These are phyloP conservation scores for Lethenteron camtschaticum DNA, from an alignment of 2,113 vertebrate genomes.

Conservation along the genomic window DNA sequence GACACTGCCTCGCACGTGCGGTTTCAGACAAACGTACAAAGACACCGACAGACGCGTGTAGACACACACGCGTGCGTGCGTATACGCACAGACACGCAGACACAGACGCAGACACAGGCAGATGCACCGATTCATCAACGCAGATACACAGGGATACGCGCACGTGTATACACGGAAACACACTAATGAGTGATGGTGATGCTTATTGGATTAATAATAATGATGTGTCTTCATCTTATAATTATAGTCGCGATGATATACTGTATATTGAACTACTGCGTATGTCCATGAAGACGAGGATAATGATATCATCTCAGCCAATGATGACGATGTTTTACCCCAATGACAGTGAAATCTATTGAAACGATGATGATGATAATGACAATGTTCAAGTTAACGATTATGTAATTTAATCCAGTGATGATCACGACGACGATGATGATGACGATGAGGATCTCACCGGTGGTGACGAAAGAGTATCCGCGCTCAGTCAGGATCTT, in stretches of 20 bases:
- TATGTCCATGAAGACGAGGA: too few species aligned
- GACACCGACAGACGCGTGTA: neutral
- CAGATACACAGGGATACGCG: neutral
- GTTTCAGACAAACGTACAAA: neutral
- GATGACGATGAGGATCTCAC: constrained; percentile 22
- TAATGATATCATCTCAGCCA: too few species aligned
- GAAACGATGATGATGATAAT: too few species aligned
- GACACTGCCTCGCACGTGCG: neutral
- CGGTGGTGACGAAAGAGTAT: constrained; percentile 97
- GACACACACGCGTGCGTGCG: neutral
- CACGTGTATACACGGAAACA: neutral
- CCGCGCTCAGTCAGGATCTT: constrained; percentile 99
- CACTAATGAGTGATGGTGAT: neutral
- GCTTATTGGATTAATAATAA: neutral
- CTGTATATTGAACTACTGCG: too few species aligned
- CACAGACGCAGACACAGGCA: neutral
- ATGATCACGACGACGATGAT: too few species aligned
- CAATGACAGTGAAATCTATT: too few species aligned
- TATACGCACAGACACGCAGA: neutral
- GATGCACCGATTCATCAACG: neutral
- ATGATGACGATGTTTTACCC: too few species aligned
- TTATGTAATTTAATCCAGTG: too few species aligned
- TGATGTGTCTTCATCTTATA: too few species aligned
- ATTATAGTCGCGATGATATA: too few species aligned
- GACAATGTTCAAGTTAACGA: too few species aligned